Percentiles rank a stretch among this genome's conserved stretches.
Conservation (phyloP, 2,113 vertebrate species). For the Athene cunicularia region DNA sequence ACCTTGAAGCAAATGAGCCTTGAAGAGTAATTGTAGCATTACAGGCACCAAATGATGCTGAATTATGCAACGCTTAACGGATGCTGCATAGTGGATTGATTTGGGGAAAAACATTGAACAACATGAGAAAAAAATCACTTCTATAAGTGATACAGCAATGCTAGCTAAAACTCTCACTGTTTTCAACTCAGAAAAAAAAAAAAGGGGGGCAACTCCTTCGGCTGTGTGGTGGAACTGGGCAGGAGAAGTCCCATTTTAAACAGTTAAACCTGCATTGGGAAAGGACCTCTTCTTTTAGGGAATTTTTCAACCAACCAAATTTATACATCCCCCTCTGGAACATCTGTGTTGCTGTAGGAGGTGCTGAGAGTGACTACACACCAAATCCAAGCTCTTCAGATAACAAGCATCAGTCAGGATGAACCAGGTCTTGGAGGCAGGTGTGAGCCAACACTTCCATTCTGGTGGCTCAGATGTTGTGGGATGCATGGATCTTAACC, state of each 20-base stretch:
- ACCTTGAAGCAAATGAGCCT: constrained; percentile 66
- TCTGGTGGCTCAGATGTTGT: background rate
- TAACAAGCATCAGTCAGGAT: background rate
- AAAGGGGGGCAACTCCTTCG: fast-evolving
- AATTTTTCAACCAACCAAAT: background rate
- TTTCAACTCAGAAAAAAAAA: background rate
- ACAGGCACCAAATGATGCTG: constrained; percentile 61
- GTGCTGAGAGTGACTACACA: background rate
- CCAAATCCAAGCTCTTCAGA: background rate
- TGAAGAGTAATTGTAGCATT: constrained; percentile 69
- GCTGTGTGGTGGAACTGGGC: background rate
- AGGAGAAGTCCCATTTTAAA: background rate
- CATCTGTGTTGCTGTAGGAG: background rate
- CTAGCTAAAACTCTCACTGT: background rate
- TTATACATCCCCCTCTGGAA: background rate
- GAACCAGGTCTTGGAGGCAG: background rate
- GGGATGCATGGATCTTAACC: background rate
- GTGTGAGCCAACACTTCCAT: background rate
- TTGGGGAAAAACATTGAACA: background rate
- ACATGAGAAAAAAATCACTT: background rate
- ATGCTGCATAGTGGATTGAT: background rate
- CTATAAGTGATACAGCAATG: background rate
- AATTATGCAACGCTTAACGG: constrained; percentile 5
- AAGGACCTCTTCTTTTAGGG: background rate
- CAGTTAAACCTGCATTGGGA: background rate